These are phyloP conservation scores for Siderastrea radians DNA, from an alignment of 92 coral and sea anemone species.

Conservation along the genomic window DNA sequence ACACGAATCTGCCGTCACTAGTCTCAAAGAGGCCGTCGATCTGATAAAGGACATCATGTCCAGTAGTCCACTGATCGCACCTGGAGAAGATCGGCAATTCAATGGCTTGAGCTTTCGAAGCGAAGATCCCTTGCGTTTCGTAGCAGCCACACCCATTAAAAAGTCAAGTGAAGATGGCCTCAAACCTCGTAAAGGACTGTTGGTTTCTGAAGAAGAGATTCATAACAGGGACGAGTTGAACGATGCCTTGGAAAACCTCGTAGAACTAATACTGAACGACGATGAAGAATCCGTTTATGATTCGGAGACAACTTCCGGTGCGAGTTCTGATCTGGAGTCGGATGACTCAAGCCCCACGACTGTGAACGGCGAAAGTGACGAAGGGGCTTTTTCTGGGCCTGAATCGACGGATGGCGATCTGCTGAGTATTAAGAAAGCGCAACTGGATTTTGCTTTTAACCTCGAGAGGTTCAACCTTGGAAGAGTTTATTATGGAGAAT, in stretches of 20 bases:
- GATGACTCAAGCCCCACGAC: conserved; percentile 49
- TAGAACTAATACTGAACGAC: conserved; percentile 45
- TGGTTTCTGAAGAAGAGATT: conserved; percentile 56
- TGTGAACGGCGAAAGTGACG: conserved; percentile 50
- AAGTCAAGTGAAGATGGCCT: not conserved
- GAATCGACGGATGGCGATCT: conserved; percentile 75
- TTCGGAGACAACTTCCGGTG: conserved; percentile 85
- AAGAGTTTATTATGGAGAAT: conserved; percentile 90
- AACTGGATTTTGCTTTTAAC: conserved; percentile 75
- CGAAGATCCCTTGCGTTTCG: conserved; percentile 18
- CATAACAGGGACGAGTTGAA: conserved; percentile 69
- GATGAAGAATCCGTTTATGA: conserved; percentile 53
- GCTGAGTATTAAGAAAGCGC: conserved; percentile 75
- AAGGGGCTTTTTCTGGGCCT: conserved; percentile 72
- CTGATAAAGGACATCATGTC: conserved; percentile 68
- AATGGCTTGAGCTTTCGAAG: conserved; percentile 29
- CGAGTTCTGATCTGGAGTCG: conserved; percentile 86
- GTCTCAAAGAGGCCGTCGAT: conserved; percentile 79
- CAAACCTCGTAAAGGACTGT: conserved; percentile 1
- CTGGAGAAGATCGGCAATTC: not conserved
- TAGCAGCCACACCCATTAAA: not conserved
- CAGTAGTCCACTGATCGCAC: not conserved
- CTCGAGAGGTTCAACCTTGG: conserved; percentile 89
- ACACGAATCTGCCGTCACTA: conserved; percentile 71
- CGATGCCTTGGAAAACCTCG: conserved; percentile 71